Percentiles rank a stretch among this genome's conserved stretches.
These are phyloP conservation scores for Athalia cordata DNA, from an alignment of 2,888 invertebrate species.

Conservation along the genomic window DNA sequence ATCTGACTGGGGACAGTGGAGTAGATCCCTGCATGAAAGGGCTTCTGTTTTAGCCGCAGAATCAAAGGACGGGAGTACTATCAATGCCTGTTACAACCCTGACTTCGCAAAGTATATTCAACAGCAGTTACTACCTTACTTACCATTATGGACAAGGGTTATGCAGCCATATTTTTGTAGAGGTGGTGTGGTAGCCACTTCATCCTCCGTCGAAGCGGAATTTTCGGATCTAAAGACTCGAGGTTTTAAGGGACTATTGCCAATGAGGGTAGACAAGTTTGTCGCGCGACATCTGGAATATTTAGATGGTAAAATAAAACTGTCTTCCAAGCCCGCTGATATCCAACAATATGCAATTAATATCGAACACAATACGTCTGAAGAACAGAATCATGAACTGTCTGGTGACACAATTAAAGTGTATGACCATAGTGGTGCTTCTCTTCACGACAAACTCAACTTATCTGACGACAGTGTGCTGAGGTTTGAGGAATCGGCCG, in stretches of 20 bases:
- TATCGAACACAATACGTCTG: no score
- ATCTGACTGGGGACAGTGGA: conserved; percentile 48
- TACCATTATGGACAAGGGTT: conserved; percentile 51
- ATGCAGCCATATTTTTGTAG: conserved; percentile 37
- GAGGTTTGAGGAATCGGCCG: no score
- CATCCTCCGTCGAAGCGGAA: conserved; percentile 42
- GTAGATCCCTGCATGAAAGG: conserved; percentile 20
- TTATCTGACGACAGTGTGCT: no score
- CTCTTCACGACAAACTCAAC: no score
- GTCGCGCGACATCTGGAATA: conserved; percentile 38
- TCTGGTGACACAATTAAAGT: no score
- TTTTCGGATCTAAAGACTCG: conserved; percentile 44
- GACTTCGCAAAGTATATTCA: conserved; percentile 42
- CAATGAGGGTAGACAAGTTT: conserved; percentile 42
- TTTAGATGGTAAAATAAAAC: conserved; percentile 42
- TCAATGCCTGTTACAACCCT: conserved; percentile 50
- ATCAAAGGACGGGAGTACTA: conserved; percentile 46
- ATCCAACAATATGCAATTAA: not conserved
- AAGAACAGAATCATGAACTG: no score
- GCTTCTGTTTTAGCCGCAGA: conserved; percentile 42
- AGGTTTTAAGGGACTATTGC: conserved; percentile 36
- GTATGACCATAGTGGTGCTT: no score
- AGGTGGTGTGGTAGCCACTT: conserved; percentile 35
- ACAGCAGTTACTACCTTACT: conserved; percentile 47
- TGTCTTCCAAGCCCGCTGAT: conserved; percentile 27